A percentile compares a stretch with the other conserved stretches of the same genome.
phyloP scores from a whole-genome alignment of 2,888 invertebrate species.

The Theretra japonica region DNA sequence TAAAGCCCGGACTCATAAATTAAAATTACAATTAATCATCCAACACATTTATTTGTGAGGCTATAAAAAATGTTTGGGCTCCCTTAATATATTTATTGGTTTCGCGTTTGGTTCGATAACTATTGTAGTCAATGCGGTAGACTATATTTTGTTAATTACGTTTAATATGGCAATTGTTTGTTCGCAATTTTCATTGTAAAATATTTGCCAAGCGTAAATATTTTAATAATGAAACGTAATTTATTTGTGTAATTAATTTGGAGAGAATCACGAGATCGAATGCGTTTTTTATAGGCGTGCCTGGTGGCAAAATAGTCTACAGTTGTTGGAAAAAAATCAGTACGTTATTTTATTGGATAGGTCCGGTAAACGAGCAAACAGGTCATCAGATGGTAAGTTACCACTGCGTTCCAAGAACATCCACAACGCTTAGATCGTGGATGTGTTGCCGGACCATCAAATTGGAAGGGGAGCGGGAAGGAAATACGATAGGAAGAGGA shows the following conservation, averaged over 20 bases:
- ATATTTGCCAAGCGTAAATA: not conserved
- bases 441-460: too few relatives aligned
- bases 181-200: not conserved
- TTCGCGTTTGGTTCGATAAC: not conserved
- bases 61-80: not conserved
- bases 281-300: too few relatives aligned
- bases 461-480: too few relatives aligned
- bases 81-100: not conserved
- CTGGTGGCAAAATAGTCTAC: too few relatives aligned
- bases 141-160: conserved; percentile 1
- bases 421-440: too few relatives aligned
- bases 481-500: too few relatives aligned
- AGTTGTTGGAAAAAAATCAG: too few relatives aligned
- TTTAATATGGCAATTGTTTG: not conserved
- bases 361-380: too few relatives aligned
- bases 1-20: conserved; percentile 2
- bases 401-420: too few relatives aligned
- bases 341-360: too few relatives aligned
- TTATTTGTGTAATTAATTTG: conserved; percentile 2
- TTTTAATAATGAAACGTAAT: not conserved
- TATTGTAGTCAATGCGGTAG: conserved; percentile 5
- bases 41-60: conserved; percentile 4
- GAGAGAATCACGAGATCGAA: not conserved
- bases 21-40: conserved; percentile 23
- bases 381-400: too few relatives aligned